These are phyloP conservation scores for Camptogramma bilineatum DNA, from an alignment of 2,888 invertebrate genomes.

Conservation along the genomic window DNA sequence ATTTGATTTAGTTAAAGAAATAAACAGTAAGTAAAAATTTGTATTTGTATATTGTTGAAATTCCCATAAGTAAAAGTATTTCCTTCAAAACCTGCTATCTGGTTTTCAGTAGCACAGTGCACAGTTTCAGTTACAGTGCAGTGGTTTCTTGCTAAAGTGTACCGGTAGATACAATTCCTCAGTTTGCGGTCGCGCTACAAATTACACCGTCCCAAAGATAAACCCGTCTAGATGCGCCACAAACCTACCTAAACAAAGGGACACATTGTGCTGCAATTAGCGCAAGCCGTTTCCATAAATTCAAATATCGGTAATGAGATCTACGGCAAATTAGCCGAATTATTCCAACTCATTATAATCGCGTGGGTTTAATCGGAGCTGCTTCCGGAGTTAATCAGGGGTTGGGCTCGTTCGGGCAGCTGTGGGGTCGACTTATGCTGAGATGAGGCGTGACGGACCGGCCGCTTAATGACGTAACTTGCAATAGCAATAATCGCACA, in stretches of 20 bases:
- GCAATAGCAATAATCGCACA: too few relatives aligned
- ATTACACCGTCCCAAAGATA: constrained; percentile 1
- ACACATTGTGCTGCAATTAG: constrained; percentile 53
- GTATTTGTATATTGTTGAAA: not conserved
- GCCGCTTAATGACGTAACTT: too few relatives aligned
- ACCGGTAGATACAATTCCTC: not conserved
- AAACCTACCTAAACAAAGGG: constrained; percentile 1
- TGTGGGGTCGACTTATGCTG: not conserved
- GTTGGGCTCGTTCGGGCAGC: not conserved
- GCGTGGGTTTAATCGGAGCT: constrained; percentile 6
- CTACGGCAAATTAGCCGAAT: constrained; percentile 56
- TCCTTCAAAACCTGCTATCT: not conserved
- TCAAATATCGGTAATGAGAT: constrained; percentile 58
- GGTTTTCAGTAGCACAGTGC: too few relatives aligned
- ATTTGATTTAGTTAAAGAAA: too few relatives aligned
- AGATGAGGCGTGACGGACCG: too few relatives aligned
- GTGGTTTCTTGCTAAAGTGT: not conserved
- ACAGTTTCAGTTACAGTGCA: not conserved
- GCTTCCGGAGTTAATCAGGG: constrained; percentile 12
- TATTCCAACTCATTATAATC: constrained; percentile 44
- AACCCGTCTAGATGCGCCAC: constrained; percentile 5
- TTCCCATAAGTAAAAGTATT: not conserved
- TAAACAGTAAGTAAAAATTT: too few relatives aligned
- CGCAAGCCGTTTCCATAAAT: constrained; percentile 54
- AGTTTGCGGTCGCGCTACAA: not conserved